phyloP scores from a whole-genome alignment of 2,888 invertebrate genomes.

The Pheosia tremula region DNA sequence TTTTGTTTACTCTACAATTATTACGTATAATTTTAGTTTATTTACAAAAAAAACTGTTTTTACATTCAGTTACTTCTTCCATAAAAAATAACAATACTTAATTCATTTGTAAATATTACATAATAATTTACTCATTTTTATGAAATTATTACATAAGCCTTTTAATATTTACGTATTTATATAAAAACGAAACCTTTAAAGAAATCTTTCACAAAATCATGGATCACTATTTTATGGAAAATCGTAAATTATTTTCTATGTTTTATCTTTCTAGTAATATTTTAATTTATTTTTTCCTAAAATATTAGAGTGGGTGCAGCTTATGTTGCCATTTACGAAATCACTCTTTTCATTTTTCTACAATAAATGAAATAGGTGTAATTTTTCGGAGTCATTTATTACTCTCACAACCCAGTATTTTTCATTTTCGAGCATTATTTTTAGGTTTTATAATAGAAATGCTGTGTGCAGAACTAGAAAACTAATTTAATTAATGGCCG shows the following conservation, averaged over 20 bases:
- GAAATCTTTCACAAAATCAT: neutral
- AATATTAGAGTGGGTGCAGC: conserved; percentile 26
- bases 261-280: conserved; percentile 26
- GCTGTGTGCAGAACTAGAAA: neutral
- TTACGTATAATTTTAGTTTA: conserved; percentile 43
- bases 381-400: neutral
- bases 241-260: conserved; percentile 26
- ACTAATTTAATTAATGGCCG: neutral
- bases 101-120: neutral
- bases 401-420: conserved; percentile 2
- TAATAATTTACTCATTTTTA: neutral
- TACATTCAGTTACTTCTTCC: conserved; percentile 32
- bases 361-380: neutral
- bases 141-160: neutral
- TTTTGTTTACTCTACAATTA: conserved; percentile 48
- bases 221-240: conserved; percentile 28
- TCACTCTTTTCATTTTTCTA: conserved; percentile 8
- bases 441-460: neutral
- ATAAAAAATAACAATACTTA: conserved; percentile 20
- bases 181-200: neutral
- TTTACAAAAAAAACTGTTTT: conserved; percentile 42
- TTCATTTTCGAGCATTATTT: neutral
- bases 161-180: too few species aligned
- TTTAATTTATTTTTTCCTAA: conserved; percentile 27
- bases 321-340: conserved; percentile 10